These are phyloP conservation scores for Chydorus sphaericus DNA, from an alignment of 2,888 invertebrate species.

Conservation along the genomic window DNA sequence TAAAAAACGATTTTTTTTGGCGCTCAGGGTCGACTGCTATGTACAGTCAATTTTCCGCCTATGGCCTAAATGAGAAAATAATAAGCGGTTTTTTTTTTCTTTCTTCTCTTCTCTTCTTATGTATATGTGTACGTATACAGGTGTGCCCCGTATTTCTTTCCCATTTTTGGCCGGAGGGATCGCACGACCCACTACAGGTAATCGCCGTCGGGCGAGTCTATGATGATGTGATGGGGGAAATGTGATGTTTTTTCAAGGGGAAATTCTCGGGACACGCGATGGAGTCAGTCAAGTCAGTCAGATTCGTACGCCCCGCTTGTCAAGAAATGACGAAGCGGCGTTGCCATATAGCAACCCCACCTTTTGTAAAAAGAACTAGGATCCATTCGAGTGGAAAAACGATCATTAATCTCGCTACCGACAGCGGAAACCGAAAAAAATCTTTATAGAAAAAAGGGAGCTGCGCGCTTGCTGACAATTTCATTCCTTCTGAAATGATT, in stretches of 20 bases:
- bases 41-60: constrained; percentile 10
- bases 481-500: constrained; percentile 10
- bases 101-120: not conserved
- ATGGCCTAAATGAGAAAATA: constrained; percentile 14
- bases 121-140: not conserved
- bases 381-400: no score
- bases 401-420: constrained; percentile 2
- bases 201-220: not conserved
- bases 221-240: not conserved
- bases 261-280: no score
- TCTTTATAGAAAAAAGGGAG: not conserved
- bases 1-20: no score
- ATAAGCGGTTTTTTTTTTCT: constrained; percentile 14
- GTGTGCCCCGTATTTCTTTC: not conserved
- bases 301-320: no score
- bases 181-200: not conserved
- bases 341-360: no score
- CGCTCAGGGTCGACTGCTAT: no score
- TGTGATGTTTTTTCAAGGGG: not conserved
- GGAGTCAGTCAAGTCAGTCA: no score
- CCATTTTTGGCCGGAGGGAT: not conserved
- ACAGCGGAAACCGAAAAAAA: not conserved
- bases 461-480: not conserved
- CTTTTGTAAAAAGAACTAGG: no score
- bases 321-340: no score